These are phyloP conservation scores for Machaerirhynchus nigripectus DNA, from an alignment of 2,113 vertebrate species.

Conservation along the genomic window DNA sequence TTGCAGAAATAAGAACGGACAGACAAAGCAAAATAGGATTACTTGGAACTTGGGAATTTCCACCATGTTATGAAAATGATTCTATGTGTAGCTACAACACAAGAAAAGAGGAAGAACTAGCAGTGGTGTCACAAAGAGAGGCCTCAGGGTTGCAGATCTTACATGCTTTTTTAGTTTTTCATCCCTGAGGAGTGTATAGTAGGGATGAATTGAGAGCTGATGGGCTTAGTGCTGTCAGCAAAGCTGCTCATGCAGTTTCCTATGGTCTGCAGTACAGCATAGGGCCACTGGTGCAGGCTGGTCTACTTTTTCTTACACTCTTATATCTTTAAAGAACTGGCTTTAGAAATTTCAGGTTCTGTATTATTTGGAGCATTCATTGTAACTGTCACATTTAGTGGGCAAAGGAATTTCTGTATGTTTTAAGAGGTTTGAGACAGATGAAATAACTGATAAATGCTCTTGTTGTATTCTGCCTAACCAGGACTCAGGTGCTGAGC, in stretches of 20 bases:
- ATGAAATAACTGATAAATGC: background rate
- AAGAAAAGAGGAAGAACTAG: background rate
- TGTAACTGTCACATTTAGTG: background rate
- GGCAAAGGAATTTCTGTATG: background rate
- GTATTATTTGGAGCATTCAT: background rate
- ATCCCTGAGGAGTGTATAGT: background rate
- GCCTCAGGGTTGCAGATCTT: background rate
- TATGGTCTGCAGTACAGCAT: background rate
- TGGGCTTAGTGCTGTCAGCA: background rate
- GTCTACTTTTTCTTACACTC: background rate
- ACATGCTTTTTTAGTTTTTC: background rate
- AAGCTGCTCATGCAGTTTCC: background rate
- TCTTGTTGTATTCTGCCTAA: background rate
- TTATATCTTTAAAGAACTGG: background rate
- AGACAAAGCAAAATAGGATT: constrained; percentile 38
- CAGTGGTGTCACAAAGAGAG: background rate
- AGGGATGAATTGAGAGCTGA: background rate
- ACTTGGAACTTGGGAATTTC: constrained; percentile 34
- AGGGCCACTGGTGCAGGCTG: background rate
- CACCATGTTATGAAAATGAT: background rate
- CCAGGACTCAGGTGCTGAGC: background rate
- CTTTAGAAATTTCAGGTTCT: background rate
- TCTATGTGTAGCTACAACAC: background rate
- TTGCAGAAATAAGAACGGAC: background rate
- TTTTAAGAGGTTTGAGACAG: background rate